These are phyloP conservation scores for Myrmecobius fasciatus DNA, from an alignment of 2,113 vertebrate species.

Conservation along the genomic window DNA sequence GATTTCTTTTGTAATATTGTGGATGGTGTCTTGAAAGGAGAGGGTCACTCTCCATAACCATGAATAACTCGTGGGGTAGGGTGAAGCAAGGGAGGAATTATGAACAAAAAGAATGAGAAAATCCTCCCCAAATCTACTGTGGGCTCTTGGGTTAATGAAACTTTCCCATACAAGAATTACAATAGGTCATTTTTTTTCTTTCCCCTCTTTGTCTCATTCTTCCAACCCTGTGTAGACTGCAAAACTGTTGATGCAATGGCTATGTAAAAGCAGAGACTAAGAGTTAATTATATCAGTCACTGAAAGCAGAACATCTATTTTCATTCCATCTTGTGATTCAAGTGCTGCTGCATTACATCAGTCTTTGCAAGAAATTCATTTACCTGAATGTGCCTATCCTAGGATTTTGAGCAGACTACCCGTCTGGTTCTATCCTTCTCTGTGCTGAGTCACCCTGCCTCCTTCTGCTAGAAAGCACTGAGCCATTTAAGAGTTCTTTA, in stretches of 20 bases:
- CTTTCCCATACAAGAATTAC: neutral
- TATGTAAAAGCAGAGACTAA: constrained; percentile 38
- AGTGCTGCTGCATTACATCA: constrained; percentile 56
- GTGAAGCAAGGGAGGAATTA: neutral
- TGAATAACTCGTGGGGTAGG: neutral
- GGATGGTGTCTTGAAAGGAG: neutral
- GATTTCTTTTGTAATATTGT: neutral
- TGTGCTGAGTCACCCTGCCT: constrained; percentile 16
- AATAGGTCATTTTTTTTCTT: neutral
- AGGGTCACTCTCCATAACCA: neutral
- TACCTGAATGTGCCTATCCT: neutral
- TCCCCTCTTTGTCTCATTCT: neutral
- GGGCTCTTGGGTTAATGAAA: neutral
- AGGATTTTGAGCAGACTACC: constrained; percentile 16
- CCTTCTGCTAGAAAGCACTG: constrained; percentile 25
- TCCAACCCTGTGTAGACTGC: constrained; percentile 25
- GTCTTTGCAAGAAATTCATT: constrained; percentile 43
- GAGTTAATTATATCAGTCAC: constrained; percentile 69
- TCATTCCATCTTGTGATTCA: constrained; percentile 59
- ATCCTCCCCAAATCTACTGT: neutral
- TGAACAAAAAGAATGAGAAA: neutral
- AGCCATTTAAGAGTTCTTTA: neutral
- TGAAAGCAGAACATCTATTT: constrained; percentile 71
- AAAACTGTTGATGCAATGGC: constrained; percentile 16
- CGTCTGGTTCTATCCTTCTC: constrained; percentile 22